A percentile compares a stretch with the other conserved stretches of the same genome.
Evolutionary conservation across 2,797 vertebrate species (phyloP).

Genomic region (Rhabdophis nuchalis): DNA sequence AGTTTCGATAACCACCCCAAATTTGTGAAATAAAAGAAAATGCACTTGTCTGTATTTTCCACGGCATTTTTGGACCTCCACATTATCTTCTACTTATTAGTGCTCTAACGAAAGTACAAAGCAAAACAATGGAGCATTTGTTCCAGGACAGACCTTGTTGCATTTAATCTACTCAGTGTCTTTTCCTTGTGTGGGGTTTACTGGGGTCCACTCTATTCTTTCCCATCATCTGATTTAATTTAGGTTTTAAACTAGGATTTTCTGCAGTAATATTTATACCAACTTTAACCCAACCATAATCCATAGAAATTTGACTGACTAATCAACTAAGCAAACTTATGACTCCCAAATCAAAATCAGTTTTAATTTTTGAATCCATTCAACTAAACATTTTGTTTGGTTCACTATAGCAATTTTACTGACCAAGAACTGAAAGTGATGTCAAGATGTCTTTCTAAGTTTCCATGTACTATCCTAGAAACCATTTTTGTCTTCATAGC

Average conservation of each 20-base stretch:
- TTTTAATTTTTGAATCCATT: not conserved
- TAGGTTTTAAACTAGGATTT: not conserved
- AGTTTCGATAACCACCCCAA: not conserved
- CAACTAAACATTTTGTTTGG: not conserved
- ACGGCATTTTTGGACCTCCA: not conserved
- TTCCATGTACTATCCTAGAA: not conserved
- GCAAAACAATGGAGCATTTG: not conserved
- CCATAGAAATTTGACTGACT: not conserved
- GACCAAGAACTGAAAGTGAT: not conserved
- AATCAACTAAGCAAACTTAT: too few relatives aligned
- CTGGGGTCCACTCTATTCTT: not conserved
- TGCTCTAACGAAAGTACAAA: not conserved
- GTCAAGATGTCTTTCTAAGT: not conserved
- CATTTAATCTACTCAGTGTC: not conserved
- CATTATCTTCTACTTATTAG: not conserved
- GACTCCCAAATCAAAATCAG: not conserved
- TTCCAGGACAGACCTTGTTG: not conserved
- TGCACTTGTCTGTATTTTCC: not conserved
- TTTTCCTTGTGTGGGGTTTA: not conserved
- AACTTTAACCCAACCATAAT: not conserved
- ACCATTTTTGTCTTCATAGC: conserved; percentile 25
- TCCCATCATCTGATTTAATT: not conserved
- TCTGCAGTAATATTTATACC: not conserved
- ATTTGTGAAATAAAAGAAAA: not conserved
- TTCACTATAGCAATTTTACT: not conserved